phyloP scores from a whole-genome alignment of 2,113 vertebrate genomes.

The Apus apus region DNA sequence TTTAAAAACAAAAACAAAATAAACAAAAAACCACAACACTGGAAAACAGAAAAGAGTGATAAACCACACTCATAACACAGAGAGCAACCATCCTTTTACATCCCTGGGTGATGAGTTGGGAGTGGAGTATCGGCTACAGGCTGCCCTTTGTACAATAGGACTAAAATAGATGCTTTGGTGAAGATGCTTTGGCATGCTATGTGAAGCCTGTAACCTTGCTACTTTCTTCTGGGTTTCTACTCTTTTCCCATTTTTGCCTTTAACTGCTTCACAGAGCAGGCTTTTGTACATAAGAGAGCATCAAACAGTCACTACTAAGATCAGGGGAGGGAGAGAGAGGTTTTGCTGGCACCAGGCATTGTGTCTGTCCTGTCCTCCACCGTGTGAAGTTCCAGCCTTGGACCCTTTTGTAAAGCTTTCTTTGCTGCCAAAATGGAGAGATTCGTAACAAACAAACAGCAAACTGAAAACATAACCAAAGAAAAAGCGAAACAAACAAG shows the following conservation, averaged over 20 bases:
- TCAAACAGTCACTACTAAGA: not conserved
- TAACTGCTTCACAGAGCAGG: not conserved
- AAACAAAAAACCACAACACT: not conserved
- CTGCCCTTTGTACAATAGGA: not conserved
- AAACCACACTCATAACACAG: accelerated
- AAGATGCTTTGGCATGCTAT: not conserved
- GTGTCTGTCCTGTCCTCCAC: not conserved
- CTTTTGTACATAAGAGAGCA: not conserved
- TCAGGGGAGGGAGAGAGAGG: not conserved
- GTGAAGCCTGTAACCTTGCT: not conserved
- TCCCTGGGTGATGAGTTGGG: not conserved
- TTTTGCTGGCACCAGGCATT: not conserved
- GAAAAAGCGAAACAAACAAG: not conserved
- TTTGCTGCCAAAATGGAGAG: not conserved
- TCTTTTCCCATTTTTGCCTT: not conserved
- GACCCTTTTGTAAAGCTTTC: not conserved
- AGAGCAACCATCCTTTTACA: not conserved
- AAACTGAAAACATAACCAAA: not conserved
- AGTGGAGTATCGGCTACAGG: not conserved
- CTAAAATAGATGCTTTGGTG: not conserved
- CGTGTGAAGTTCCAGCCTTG: not conserved
- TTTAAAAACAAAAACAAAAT: not conserved
- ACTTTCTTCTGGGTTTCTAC: not conserved
- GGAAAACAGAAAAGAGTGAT: not conserved
- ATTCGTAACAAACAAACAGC: not conserved